Evolutionary conservation across 1,140 invertebrate species (phyloP).

Genomic region (Scaptodrosophila lebanonensis): DNA sequence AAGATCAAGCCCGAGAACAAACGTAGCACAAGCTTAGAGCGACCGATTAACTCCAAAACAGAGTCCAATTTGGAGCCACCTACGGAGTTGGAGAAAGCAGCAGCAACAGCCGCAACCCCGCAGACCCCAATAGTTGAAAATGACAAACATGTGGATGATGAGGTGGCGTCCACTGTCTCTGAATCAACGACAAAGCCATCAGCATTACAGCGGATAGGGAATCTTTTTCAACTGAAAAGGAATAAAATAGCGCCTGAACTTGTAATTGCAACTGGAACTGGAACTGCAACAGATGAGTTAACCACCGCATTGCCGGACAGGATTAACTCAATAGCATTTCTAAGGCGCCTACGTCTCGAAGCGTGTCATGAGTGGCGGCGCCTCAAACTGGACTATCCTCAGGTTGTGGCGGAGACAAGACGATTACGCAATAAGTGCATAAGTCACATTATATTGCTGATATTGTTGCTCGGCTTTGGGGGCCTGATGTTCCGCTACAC

Average conservation of each 20-base stretch:
- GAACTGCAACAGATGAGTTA: not conserved
- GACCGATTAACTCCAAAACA: slow-evolving; percentile 24
- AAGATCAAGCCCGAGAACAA: slow-evolving; percentile 28
- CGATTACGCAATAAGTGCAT: slow-evolving; percentile 83
- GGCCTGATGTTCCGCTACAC: slow-evolving; percentile 87
- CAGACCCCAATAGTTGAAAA: not conserved
- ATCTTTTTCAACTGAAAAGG: slow-evolving; percentile 18
- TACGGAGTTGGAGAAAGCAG: not conserved
- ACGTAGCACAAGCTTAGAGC: slow-evolving; percentile 51
- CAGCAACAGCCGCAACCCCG: not conserved
- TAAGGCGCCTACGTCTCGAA: slow-evolving; percentile 53
- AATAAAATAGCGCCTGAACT: too few species aligned
- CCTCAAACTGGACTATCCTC: slow-evolving; percentile 80
- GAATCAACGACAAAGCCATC: slow-evolving; percentile 6
- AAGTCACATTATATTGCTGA: slow-evolving; percentile 81
- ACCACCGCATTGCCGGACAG: slow-evolving; percentile 1
- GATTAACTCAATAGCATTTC: slow-evolving; percentile 27
- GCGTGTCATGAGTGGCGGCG: slow-evolving; percentile 78
- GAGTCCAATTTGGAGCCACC: slow-evolving; percentile 35
- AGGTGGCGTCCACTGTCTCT: too few species aligned
- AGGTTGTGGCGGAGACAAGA: slow-evolving; percentile 79
- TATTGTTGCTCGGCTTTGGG: slow-evolving; percentile 87
- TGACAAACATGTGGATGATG: not conserved
- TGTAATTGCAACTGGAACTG: too few species aligned
- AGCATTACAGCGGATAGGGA: slow-evolving; percentile 16